phyloP scores from a whole-genome alignment of 2,888 invertebrate genomes.

The Griposia aprilina region DNA sequence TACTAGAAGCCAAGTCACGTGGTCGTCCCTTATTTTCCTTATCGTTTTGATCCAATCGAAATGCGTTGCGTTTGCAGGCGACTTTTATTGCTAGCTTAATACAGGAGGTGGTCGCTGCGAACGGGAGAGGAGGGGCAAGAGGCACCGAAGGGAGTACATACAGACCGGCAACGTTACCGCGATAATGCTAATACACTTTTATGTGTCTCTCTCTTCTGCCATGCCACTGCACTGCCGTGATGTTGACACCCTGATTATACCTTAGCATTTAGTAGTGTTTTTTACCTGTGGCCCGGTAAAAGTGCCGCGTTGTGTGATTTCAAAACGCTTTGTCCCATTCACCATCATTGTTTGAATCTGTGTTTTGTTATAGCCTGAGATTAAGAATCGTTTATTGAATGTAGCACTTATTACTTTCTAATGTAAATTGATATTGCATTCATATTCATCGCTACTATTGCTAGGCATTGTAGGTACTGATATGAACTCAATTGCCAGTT shows the following conservation, averaged over 20 bases:
- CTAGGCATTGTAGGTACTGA: constrained; percentile 16
- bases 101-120: constrained; percentile 79
- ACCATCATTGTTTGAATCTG: constrained; percentile 43
- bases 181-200: constrained; percentile 82
- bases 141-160: constrained; percentile 84
- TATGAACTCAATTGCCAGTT: constrained; percentile 18
- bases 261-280: constrained; percentile 16
- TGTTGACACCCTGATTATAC: constrained; percentile 61
- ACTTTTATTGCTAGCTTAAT: constrained; percentile 78
- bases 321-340: constrained; percentile 40
- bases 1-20: constrained; percentile 75
- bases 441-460: constrained; percentile 32
- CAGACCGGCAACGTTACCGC: constrained; percentile 82
- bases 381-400: constrained; percentile 46
- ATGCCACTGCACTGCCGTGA: constrained; percentile 60
- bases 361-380: constrained; percentile 35
- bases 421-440: constrained; percentile 58
- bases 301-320: constrained; percentile 40
- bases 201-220: constrained; percentile 75
- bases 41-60: constrained; percentile 81
- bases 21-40: constrained; percentile 78
- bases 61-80: constrained; percentile 74
- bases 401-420: constrained; percentile 50
- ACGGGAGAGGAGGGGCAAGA: constrained; percentile 84
- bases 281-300: constrained; percentile 40